Conservation (phyloP, 2,888 invertebrate genomes). For the Molanna angustata region DNA sequence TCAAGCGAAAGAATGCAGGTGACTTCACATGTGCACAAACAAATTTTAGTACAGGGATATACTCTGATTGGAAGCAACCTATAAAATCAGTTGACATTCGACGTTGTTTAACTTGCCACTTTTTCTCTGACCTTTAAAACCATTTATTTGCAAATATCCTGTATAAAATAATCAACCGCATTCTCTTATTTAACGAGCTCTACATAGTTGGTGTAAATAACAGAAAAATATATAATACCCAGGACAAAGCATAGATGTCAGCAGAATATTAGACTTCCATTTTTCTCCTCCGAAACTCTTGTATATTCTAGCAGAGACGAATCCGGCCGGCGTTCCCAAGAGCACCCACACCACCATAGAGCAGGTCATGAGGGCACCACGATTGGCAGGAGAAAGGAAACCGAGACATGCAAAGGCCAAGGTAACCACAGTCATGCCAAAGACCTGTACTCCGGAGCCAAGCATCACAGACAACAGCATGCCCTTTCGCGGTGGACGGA, state of each 20-base stretch:
- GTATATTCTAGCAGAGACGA: slow-evolving; percentile 94
- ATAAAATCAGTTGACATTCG: too few relatives aligned
- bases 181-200: too few relatives aligned
- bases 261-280: slow-evolving; percentile 97
- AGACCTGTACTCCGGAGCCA: slow-evolving; percentile 92
- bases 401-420: slow-evolving; percentile 98
- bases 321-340: slow-evolving; percentile 95
- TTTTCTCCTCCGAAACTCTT: slow-evolving; percentile 98
- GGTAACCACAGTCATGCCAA: slow-evolving; percentile 94
- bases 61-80: too few relatives aligned
- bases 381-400: slow-evolving; percentile 96
- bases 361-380: slow-evolving; percentile 98
- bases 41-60: too few relatives aligned
- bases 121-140: too few relatives aligned
- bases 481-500: slow-evolving; percentile 92
- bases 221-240: too few relatives aligned
- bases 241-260: slow-evolving; percentile 95
- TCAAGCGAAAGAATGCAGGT: too few relatives aligned
- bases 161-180: too few relatives aligned
- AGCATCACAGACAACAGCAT: slow-evolving; percentile 94
- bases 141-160: too few relatives aligned
- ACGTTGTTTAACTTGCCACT: too few relatives aligned
- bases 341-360: slow-evolving; percentile 96
- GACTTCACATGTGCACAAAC: too few relatives aligned
- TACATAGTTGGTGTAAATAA: too few relatives aligned